Base-by-base conservation (phyloP, 2,888 invertebrate genomes). In the Chloroclystis v-ata region DNA sequence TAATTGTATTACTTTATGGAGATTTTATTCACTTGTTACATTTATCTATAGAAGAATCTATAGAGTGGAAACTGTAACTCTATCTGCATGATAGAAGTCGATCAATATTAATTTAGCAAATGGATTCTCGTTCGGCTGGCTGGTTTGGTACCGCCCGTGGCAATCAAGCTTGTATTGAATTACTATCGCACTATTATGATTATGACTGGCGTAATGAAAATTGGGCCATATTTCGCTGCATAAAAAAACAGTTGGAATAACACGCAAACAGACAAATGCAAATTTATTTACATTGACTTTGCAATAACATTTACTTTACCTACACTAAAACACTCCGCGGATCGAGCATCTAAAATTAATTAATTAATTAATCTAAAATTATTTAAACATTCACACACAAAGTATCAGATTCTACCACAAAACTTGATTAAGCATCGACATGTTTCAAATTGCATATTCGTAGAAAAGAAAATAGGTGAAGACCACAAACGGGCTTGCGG, bases 381-480 rank as follows among this genome's bases (percentile, higher is more conserved):
- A n/a, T n/a, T n/a, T n/a, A n/a, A n/a, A n/a, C n/a, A n/a, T n/a
- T n/a, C n/a, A n/a, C n/a, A n/a, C n/a, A n/a, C n/a, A n/a, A n/a
- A n/a, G n/a, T n/a, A n/a, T n/a, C n/a, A n/a, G n/a, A n/a, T n/a
- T n/a, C n/a, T n/a, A n/a, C n/a, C n/a, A n/a, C n/a, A n/a, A n/a
- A n/a, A n/a, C n/a, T n/a, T n/a, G n/a, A n/a, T n/a, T n/a, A n/a
- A n/a, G n/a, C n/a, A n/a, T n/a, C n/a, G 9, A 4, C n/a, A 14
- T 14, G n/a, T 16, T 33, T 33, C 43, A 56, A 52, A 53, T 59
- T 52, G 47, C 28, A 52, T 37, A 62, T 77, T 71, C 75, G 66
- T 43, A 63, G 75, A 69, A 78, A 69, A 68, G 69, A 72, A 79
- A 79, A 76, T 79, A 64, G 79, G 79, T 74, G 68, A 72, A 60